phyloP scores from a whole-genome alignment of 2,113 vertebrate species.

The Tachysurus fulvidraco region DNA sequence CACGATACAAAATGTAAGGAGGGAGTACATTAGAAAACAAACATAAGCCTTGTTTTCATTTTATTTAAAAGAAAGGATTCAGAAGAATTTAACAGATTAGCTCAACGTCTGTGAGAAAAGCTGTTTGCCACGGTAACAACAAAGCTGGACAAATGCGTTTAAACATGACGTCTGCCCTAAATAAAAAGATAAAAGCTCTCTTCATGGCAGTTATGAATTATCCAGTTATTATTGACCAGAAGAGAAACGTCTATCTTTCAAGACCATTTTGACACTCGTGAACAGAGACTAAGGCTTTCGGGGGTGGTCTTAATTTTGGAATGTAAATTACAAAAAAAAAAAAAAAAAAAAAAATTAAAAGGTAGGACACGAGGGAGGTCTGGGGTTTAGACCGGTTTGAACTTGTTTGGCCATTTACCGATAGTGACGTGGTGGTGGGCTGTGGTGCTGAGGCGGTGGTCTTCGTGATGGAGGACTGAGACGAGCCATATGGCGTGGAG shows the following conservation, averaged over 20 bases:
- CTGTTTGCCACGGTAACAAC: not conserved
- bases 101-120: slow-evolving; percentile 20
- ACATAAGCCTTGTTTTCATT: slow-evolving; percentile 42
- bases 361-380: slow-evolving; percentile 46
- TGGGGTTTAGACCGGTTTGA: not conserved
- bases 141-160: not conserved
- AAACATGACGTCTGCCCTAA: not conserved
- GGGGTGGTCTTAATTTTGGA: slow-evolving; percentile 61
- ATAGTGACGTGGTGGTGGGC: slow-evolving; percentile 77
- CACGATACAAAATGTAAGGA: slow-evolving; percentile 39
- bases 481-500: slow-evolving; percentile 77
- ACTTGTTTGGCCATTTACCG: slow-evolving; percentile 61
- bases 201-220: not conserved
- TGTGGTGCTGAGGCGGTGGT: slow-evolving; percentile 65
- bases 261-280: slow-evolving; percentile 23
- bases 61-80: slow-evolving; percentile 42
- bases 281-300: slow-evolving; percentile 53
- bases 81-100: slow-evolving; percentile 30
- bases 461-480: slow-evolving; percentile 74
- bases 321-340: slow-evolving; percentile 62
- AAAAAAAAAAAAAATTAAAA: slow-evolving; percentile 43
- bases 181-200: slow-evolving; percentile 12
- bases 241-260: slow-evolving; percentile 6
- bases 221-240: slow-evolving; percentile 18
- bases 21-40: slow-evolving; percentile 34